These are phyloP conservation scores for Thomomys bottae DNA, from an alignment of 2,113 vertebrate genomes.

Conservation along the genomic window DNA sequence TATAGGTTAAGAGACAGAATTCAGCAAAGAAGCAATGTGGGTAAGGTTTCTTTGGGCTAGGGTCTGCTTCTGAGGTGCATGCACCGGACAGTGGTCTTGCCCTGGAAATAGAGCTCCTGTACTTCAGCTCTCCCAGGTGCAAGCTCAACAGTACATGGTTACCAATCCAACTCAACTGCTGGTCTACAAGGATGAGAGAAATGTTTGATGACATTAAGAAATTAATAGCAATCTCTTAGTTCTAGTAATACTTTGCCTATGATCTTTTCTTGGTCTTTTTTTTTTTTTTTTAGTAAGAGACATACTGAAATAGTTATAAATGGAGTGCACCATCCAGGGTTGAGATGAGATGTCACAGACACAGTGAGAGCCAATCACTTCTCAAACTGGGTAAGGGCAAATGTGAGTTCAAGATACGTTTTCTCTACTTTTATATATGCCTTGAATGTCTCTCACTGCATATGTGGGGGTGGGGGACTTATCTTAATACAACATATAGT, in stretches of 20 bases:
- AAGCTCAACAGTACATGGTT: not conserved
- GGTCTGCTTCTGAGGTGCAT: not conserved
- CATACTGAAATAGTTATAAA: not conserved
- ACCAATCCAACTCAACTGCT: not conserved
- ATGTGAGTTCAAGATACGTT: not conserved
- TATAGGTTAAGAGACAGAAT: not conserved
- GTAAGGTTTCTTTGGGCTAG: rapidly evolving
- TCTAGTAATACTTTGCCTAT: not conserved
- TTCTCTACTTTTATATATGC: not conserved
- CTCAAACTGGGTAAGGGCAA: not conserved
- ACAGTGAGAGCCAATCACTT: not conserved
- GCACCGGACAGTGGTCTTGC: not conserved
- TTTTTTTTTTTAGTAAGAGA: not conserved
- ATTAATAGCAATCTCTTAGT: not conserved
- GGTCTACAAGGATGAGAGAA: not conserved
- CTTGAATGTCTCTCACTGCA: not conserved
- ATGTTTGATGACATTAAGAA: not conserved
- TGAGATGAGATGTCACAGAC: not conserved
- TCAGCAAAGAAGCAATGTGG: not conserved
- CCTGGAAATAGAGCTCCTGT: not conserved
- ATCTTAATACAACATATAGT: not conserved
- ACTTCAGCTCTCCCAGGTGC: not conserved
- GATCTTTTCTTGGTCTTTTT: too few species aligned
- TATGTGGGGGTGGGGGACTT: not conserved
- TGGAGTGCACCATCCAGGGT: not conserved